Conservation (phyloP, 2,797 vertebrate species). For the Hozukius guyotensis region DNA sequence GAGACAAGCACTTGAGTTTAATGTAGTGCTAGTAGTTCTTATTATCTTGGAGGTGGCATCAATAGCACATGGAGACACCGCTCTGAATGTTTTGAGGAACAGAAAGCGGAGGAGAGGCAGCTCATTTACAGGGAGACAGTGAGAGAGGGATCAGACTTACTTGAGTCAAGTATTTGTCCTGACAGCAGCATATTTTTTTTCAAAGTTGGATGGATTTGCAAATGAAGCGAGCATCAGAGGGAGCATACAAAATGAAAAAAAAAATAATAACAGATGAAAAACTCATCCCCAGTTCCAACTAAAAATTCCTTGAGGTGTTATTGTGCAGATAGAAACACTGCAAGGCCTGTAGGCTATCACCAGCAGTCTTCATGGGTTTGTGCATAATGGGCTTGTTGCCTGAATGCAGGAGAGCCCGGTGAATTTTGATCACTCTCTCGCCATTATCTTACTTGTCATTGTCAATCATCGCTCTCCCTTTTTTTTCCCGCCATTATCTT, state of each 20-base stretch:
- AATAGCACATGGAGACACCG: conserved; percentile 16
- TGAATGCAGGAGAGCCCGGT: conserved; percentile 45
- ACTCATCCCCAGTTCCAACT: not conserved
- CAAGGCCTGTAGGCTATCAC: conserved; percentile 30
- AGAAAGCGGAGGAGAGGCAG: conserved; percentile 11
- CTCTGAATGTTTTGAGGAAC: conserved; percentile 25
- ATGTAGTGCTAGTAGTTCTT: conserved; percentile 2
- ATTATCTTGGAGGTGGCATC: conserved; percentile 38
- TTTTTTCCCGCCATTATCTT: conserved; percentile 41
- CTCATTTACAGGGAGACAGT: conserved; percentile 19
- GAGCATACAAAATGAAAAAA: conserved; percentile 1
- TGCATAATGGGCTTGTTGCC: conserved; percentile 59
- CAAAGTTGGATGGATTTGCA: conserved; percentile 37
- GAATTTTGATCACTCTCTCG: conserved; percentile 61
- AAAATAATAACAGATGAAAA: conserved; percentile 27
- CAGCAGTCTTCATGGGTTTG: conserved; percentile 41
- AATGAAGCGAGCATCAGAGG: conserved; percentile 7
- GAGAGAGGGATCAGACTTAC: conserved; percentile 15
- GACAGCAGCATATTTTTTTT: conserved; percentile 28
- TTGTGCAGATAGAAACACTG: conserved; percentile 28
- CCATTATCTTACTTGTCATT: conserved; percentile 56
- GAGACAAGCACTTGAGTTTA: conserved; percentile 14
- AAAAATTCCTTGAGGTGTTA: conserved; percentile 31
- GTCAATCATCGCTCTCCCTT: conserved; percentile 55
- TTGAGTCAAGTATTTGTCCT: conserved; percentile 24